A percentile compares a stretch with the other conserved stretches of the same genome.
These are phyloP conservation scores for Siniperca scherzeri DNA, from an alignment of 2,797 vertebrate species.

Conservation along the genomic window DNA sequence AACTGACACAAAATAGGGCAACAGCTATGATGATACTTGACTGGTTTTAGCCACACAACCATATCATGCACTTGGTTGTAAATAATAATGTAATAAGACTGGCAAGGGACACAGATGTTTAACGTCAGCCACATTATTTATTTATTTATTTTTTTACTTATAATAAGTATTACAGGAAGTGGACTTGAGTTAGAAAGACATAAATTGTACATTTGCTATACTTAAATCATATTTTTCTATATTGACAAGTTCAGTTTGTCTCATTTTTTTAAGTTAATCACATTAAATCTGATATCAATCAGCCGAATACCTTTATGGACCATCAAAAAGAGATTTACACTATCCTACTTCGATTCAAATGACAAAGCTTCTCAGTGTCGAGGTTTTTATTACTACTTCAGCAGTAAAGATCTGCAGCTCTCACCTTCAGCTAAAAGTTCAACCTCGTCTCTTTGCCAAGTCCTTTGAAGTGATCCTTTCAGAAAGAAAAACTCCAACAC, in stretches of 20 bases:
- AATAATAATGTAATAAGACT: constrained; percentile 81
- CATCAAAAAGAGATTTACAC: constrained; percentile 27
- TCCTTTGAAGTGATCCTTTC: constrained; percentile 80
- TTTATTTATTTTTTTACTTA: constrained; percentile 15
- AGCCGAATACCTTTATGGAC: not conserved
- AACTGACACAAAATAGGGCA: constrained; percentile 77
- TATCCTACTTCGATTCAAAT: constrained; percentile 42
- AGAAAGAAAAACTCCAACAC: constrained; percentile 71
- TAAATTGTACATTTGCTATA: not conserved
- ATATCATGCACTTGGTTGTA: constrained; percentile 76
- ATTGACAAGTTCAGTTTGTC: not conserved
- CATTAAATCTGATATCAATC: constrained; percentile 1
- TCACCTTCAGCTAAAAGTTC: constrained; percentile 75
- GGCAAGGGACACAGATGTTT: constrained; percentile 59
- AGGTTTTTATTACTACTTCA: constrained; percentile 58
- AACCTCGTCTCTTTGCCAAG: constrained; percentile 60
- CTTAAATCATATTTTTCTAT: not conserved
- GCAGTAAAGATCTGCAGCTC: constrained; percentile 67
- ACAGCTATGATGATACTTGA: constrained; percentile 73
- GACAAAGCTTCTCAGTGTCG: constrained; percentile 51
- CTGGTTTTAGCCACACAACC: constrained; percentile 74
- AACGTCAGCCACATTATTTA: not conserved
- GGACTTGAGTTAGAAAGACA: not conserved
- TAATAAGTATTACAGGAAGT: not conserved
- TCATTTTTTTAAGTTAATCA: not conserved